These are phyloP conservation scores for Drosophila planitibia DNA, from an alignment of 2,888 invertebrate species.

Conservation along the genomic window DNA sequence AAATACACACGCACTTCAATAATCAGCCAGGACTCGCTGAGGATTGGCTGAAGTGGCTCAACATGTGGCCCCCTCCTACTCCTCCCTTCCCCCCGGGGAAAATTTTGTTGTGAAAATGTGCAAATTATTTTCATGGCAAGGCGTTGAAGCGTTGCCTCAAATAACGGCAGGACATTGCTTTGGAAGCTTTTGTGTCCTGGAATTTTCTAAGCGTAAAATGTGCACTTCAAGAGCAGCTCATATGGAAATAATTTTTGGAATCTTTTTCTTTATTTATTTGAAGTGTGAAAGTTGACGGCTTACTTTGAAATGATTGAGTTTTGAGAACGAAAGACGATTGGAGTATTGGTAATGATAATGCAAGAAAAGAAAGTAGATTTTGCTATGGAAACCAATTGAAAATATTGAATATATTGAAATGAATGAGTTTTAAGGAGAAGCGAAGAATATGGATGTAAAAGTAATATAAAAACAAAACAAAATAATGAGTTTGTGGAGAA, in stretches of 20 bases:
- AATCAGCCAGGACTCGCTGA: neutral
- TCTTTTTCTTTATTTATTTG: neutral
- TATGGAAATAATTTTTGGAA: conserved; percentile 48
- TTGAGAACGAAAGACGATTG: conserved; percentile 10
- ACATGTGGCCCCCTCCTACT: conserved; percentile 45
- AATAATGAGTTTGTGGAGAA: neutral
- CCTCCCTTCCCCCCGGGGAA: neutral
- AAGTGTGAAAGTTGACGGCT: conserved; percentile 30
- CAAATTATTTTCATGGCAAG: conserved; percentile 62
- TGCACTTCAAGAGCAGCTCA: conserved; percentile 38
- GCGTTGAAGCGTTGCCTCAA: conserved; percentile 70
- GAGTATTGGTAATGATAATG: neutral
- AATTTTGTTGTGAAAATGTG: conserved; percentile 15
- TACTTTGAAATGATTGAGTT: conserved; percentile 2
- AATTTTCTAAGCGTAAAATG: conserved; percentile 9
- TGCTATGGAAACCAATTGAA: neutral
- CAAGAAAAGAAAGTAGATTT: neutral
- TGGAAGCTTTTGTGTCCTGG: conserved; percentile 18
- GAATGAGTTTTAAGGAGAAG: conserved; percentile 22
- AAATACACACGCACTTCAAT: conserved; percentile 1
- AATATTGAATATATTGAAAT: neutral
- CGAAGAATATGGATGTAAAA: neutral
- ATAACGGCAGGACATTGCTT: conserved; percentile 44
- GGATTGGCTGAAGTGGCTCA: conserved; percentile 66
- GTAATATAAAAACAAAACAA: neutral